phyloP scores from a whole-genome alignment of 2,113 vertebrate genomes.

The Pleuronectes platessa region DNA sequence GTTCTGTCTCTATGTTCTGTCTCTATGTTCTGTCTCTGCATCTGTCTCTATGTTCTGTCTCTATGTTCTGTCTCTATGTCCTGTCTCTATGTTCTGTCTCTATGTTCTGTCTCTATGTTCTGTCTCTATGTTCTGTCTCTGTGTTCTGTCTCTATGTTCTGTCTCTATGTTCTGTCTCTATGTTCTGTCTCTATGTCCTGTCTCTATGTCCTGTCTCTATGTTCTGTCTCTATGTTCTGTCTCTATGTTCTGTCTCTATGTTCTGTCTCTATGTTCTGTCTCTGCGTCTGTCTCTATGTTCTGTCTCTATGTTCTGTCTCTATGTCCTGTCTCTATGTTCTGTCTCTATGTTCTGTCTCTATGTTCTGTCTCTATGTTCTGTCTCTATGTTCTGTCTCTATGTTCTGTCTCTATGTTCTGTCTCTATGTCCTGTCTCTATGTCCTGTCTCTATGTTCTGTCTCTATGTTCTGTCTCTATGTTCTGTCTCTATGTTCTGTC shows the following conservation, averaged over 20 bases:
- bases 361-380: not conserved
- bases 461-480: not conserved
- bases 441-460: not conserved
- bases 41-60: too few relatives aligned
- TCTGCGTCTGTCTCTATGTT: not conserved
- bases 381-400: not conserved
- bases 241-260: not conserved
- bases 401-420: too few relatives aligned
- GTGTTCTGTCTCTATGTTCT: not conserved
- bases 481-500: not conserved
- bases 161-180: not conserved
- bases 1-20: not conserved
- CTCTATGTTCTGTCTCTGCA: not conserved
- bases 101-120: too few relatives aligned
- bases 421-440: not conserved
- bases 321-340: too few relatives aligned
- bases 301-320: not conserved
- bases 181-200: too few relatives aligned
- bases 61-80: not conserved
- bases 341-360: not conserved
- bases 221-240: not conserved
- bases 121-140: not conserved
- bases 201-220: not conserved
- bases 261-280: too few relatives aligned
- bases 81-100: not conserved